Evolutionary conservation across 2,113 vertebrate genomes (phyloP), one percentile per base, ranked within the genome.

Genomic region (Sorex araneus): DNA sequence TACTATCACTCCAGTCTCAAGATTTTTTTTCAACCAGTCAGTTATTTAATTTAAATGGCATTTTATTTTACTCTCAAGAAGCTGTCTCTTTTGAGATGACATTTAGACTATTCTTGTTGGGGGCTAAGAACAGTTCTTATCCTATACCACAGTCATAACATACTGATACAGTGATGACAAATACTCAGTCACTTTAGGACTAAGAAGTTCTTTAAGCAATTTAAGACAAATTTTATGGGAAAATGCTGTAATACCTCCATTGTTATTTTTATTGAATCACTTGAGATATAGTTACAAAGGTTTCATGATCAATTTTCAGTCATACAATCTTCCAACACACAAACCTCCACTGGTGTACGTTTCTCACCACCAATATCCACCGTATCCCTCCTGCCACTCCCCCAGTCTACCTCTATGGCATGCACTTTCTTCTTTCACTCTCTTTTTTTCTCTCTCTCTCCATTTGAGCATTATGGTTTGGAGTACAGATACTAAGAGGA

Each of bases 161-260:
- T 71, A 85, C 34, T 75, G 69, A 84, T 57, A n/a, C 27, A 84
- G 36, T 86, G 54, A 91, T 78, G 70, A 74, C 57, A 94, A 87
- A 89, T 94, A 87, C 19, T 54, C 15, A 87, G 64, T 87, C 64
- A 76, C 43, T 96, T 87, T 70, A 93, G 23, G 70, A 93, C 34
- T 87, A 81, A 95, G 91, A 87, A 81, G 43, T 96, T 92, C 80
- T 89, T 93, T 69, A 94, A 94, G 73, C 23, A 91, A 73, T 86
- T 69, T 25, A 19, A 87, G 69, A 79, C n/a, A 79, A 27, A 83
- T 96, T 92, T 95, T 45, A 88, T 36, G 45, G 94, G 40, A 43
- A 93, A 89, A 90, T 90, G 43, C n/a, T 84, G 2, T 74, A 91
- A 91, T 77, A 87, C 25, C 93, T 7, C 54, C 73, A 54, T 93